A percentile compares a stretch with the other conserved stretches of the same genome.
phyloP scores from a whole-genome alignment of 2,888 invertebrate genomes.

The Salpingus planirostris region DNA sequence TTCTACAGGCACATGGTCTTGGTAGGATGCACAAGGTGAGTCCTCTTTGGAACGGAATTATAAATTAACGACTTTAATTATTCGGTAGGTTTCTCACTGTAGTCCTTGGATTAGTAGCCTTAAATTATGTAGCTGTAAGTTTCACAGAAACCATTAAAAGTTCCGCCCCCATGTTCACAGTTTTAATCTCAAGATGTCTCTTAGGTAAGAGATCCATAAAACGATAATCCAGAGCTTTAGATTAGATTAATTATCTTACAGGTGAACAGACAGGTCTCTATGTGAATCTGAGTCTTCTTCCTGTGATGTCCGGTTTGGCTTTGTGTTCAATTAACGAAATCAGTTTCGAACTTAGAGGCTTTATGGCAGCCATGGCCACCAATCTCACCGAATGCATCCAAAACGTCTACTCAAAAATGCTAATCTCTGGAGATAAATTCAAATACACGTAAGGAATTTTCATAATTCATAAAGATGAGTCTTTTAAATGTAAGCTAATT shows the following conservation, averaged over 20 bases:
- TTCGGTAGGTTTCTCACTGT: constrained; percentile 61
- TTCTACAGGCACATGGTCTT: constrained; percentile 66
- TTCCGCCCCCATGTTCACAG: constrained; percentile 71
- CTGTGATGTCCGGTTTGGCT: constrained; percentile 69
- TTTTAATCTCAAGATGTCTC: constrained; percentile 58
- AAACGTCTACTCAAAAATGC: constrained; percentile 70
- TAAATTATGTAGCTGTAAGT: constrained; percentile 71
- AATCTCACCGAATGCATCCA: constrained; percentile 72
- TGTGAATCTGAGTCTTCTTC: constrained; percentile 63
- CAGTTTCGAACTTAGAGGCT: constrained; percentile 63
- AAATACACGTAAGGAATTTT: constrained; percentile 70
- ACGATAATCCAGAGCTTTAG: constrained; percentile 1
- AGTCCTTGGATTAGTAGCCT: constrained; percentile 61
- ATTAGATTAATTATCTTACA: constrained; percentile 28
- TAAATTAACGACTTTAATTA: constrained; percentile 4
- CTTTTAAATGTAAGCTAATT: no score
- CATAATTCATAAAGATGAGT: no score
- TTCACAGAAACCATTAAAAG: constrained; percentile 77
- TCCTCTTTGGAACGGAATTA: background rate
- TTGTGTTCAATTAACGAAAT: constrained; percentile 69
- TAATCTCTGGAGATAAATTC: constrained; percentile 64
- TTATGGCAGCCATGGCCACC: constrained; percentile 66
- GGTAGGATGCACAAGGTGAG: constrained; percentile 61
- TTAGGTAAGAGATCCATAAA: constrained; percentile 42
- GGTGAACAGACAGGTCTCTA: constrained; percentile 58